Evolutionary conservation across 2,113 vertebrate species (phyloP), one percentile per base, ranked within the genome.

Genomic region (Columba janthina): DNA sequence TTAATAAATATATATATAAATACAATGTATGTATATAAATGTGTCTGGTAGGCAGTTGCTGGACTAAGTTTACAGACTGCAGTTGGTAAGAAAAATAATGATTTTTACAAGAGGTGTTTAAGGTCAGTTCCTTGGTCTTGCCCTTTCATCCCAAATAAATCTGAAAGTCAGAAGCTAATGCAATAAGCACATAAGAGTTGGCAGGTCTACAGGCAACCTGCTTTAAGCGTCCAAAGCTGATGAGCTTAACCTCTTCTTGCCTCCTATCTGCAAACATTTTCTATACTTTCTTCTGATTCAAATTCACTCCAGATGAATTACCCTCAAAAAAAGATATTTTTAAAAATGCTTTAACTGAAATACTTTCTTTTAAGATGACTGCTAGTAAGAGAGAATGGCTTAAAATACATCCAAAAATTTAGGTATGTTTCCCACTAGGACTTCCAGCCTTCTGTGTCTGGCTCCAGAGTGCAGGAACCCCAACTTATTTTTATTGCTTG

Each of bases 401-500:
- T 79, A 83, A 85, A 94, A 67, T 58, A 50, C 12, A 54, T 24
- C 10, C 71, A 38, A 48, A 73, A 85, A 70, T 36, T 4, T 10
- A 66, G 26, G 24, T 40, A 16, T 2, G 4, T 62, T 85, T 48
- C 64, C 80, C 21, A 38, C 28, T 8, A 61, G 18, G 15, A 69
- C n/a, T 82, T 72, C 21, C 29, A 69, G 50, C 36, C 50, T 61
- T 53, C 7, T 10, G 5, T 15, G 62, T 54, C 60, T n/a, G 79
- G 22, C 51, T 89, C 7, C 20, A 53, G 64, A 42, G 42, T 48
- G 15, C 69, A 67, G 4, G 8, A 85, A n/a, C 62, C 77, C 38
- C 62, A 91, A 25, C 6, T 80, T 42, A 29, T 24, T 89, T 97
- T 96, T 97, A 96, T 90, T 95, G 54, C 80, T 93, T 94, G 85